Evolutionary conservation across 2,113 vertebrate species (phyloP).

Genomic region (Phrynosoma blainvillii): DNA sequence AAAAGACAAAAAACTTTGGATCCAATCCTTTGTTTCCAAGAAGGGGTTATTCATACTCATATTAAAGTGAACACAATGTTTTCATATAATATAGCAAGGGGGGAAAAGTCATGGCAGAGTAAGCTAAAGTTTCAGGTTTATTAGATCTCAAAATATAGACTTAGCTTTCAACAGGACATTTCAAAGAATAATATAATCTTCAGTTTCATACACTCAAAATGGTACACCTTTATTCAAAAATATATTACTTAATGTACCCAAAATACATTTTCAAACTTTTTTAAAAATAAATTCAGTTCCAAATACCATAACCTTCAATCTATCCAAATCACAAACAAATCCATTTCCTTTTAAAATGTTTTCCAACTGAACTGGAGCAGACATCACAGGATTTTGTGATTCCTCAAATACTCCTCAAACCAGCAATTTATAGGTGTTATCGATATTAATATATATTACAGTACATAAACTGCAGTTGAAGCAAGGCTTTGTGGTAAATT

Average conservation of each 20-base stretch:
- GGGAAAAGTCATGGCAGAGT: conserved; percentile 62
- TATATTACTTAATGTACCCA: conserved; percentile 82
- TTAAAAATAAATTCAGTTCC: conserved; percentile 71
- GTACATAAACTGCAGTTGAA: conserved; percentile 46
- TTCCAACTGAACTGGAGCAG: conserved; percentile 15
- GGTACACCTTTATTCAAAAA: conserved; percentile 79
- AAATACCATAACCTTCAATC: conserved; percentile 55
- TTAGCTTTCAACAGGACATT: conserved; percentile 77
- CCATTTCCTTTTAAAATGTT: conserved; percentile 45
- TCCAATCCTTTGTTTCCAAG: neutral
- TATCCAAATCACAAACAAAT: conserved; percentile 62
- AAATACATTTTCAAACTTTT: conserved; percentile 72
- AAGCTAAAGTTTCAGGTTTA: conserved; percentile 73
- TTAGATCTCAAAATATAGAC: conserved; percentile 81
- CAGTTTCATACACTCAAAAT: conserved; percentile 74
- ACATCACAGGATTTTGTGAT: conserved; percentile 9
- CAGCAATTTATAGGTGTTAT: conserved; percentile 32
- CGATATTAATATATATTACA: conserved; percentile 30
- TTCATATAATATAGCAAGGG: conserved; percentile 45
- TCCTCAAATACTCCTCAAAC: conserved; percentile 34
- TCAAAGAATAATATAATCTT: conserved; percentile 86
- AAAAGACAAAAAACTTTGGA: neutral
- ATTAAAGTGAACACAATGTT: conserved; percentile 9
- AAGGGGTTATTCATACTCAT: neutral
- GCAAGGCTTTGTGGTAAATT: conserved; percentile 34